Evolutionary conservation across 2,888 invertebrate species (phyloP).

Genomic region (Athetis lepigone): DNA sequence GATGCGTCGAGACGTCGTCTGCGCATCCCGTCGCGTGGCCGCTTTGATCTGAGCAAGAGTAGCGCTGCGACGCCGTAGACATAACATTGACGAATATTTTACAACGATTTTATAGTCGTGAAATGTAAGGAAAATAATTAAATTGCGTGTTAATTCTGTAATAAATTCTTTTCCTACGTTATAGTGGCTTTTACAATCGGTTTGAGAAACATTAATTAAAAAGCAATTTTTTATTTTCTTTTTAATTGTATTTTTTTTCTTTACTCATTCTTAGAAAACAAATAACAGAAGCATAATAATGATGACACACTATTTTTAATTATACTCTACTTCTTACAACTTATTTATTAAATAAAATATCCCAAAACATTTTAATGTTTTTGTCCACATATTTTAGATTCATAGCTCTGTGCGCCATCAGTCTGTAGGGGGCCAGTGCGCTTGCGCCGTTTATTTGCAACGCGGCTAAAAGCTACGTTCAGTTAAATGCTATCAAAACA

Average conservation of each 20-base stretch:
- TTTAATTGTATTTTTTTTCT: neutral
- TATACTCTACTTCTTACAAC: neutral
- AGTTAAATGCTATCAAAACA: slow-evolving; percentile 69
- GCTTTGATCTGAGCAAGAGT: slow-evolving; percentile 79
- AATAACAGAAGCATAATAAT: neutral
- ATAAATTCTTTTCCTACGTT: neutral
- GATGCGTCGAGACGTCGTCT: slow-evolving; percentile 84
- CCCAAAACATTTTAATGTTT: neutral
- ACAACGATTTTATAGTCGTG: slow-evolving; percentile 30
- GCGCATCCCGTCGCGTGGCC: slow-evolving; percentile 84
- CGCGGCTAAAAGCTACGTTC: slow-evolving; percentile 73
- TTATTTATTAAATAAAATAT: neutral
- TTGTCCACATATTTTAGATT: slow-evolving; percentile 38
- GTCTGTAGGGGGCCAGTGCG: slow-evolving; percentile 86
- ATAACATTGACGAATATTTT: slow-evolving; percentile 47
- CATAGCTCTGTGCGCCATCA: slow-evolving; percentile 58
- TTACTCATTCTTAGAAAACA: neutral
- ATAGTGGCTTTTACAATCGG: neutral
- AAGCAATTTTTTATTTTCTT: neutral
- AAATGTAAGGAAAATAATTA: slow-evolving; percentile 14
- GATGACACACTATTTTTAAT: neutral
- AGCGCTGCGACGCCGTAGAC: slow-evolving; percentile 57
- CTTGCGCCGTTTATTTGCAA: slow-evolving; percentile 75
- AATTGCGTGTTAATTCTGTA: neutral
- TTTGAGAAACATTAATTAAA: neutral